These are phyloP conservation scores for Megalonaias nervosa DNA, from an alignment of 1,140 invertebrate species.

Conservation along the genomic window DNA sequence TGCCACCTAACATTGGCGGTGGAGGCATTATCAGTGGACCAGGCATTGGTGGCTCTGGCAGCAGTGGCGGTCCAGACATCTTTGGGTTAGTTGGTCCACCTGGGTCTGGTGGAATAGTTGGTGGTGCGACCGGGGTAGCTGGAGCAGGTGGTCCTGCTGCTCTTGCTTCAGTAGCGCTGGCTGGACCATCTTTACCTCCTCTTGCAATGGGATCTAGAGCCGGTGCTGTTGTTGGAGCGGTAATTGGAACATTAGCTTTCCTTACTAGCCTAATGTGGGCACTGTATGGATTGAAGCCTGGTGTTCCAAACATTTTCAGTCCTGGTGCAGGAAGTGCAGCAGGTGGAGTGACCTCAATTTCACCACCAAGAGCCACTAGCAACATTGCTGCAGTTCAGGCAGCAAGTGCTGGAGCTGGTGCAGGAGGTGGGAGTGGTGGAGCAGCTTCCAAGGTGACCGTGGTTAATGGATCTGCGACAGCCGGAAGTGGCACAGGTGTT, in stretches of 20 bases:
- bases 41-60: neutral
- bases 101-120: conserved; percentile 17
- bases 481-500: conserved; percentile 13
- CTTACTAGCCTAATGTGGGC: conserved; percentile 37
- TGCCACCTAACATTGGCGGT: conserved; percentile 9
- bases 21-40: conserved; percentile 6
- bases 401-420: conserved; percentile 19
- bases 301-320: conserved; percentile 12
- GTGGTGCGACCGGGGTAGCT: conserved; percentile 1
- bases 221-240: conserved; percentile 32
- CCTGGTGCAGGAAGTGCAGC: conserved; percentile 26
- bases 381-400: conserved; percentile 30
- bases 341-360: conserved; percentile 16
- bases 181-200: conserved; percentile 16
- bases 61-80: neutral
- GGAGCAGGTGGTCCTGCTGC: neutral
- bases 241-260: conserved; percentile 32
- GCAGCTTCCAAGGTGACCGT: conserved; percentile 24
- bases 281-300: conserved; percentile 29
- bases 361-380: conserved; percentile 18
- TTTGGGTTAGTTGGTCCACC: conserved; percentile 12
- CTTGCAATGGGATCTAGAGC: conserved; percentile 21
- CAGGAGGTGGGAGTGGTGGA: neutral
- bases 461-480: conserved; percentile 31
- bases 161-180: neutral